Evolutionary conservation across 2,113 vertebrate species (phyloP), one percentile per base, ranked within the genome.

Genomic region (Anser brachyrhynchus): DNA sequence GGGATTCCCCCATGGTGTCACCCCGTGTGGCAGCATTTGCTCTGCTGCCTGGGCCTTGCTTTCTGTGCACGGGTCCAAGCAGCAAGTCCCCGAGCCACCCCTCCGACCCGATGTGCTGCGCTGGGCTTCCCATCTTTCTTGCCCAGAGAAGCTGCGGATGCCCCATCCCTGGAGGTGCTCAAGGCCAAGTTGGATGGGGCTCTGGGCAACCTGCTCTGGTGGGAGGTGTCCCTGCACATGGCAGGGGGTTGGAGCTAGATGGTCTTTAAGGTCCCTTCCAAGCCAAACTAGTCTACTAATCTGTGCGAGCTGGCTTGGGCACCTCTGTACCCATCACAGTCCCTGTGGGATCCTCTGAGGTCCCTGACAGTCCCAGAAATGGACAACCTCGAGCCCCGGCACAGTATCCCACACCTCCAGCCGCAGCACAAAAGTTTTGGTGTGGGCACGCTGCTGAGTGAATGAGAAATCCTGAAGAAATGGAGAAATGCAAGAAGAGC

Each of bases 301-400:
- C 62, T 41, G 6, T 20, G 39, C 19, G 19, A 65, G 44, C 76
- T 76, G 54, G 7, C 43, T 1, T 0, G 54, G 44, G 16, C 76
- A 62, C 20, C 39, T 66, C 44, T 57, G 28, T 15, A 18, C 14
- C 14, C 8, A 0, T 44, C 0, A 0, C 4, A 0, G 11, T 66
- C 26, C 31, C 35, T 78, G 77, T 12, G 23, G 39, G 35, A 43
- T 95, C 43, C 31, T 12, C n/a, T 65, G 49, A 39, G 58, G 37
- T 49, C 55, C 9, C 18, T 87, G 2, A 25, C 46, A 19, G 4
- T 77, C 59, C 46, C 5, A 2, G 37, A 37, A 4, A 35, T 58
- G 70, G 39, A 31, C 23, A 66, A 6, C 52, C 31, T 51, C 0
- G 0, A 71, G n/a, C 44, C 31, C 39, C 39, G 62, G 35, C 52